Conservation (phyloP, 2,113 vertebrate genomes). For the Lycaon pictus region DNA sequence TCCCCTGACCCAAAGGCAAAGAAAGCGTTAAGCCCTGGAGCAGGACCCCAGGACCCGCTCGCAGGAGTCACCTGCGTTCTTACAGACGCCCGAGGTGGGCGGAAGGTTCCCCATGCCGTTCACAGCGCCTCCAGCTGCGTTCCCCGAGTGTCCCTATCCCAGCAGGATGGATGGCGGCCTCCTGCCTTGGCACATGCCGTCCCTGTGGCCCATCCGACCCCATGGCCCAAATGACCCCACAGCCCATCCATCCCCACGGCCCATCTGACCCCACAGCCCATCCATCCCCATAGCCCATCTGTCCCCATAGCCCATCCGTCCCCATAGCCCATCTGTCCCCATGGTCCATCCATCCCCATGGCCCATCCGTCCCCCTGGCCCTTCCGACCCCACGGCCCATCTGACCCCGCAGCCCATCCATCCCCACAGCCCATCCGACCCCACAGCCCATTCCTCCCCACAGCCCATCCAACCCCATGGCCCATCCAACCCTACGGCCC, state of each 20-base stretch:
- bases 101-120: not conserved
- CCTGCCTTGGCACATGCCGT: not conserved
- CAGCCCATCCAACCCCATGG: no score
- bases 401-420: fast-evolving
- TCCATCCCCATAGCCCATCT: no score
- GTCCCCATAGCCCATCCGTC: no score
- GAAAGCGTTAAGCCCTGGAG: not conserved
- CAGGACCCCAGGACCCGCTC: not conserved
- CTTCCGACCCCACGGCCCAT: no score
- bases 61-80: not conserved
- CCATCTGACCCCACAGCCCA: no score
- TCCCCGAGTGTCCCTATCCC: not conserved
- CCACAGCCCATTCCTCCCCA: fast-evolving
- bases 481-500: no score
- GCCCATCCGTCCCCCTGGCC: no score
- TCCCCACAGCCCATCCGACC: no score
- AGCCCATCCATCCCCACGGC: no score
- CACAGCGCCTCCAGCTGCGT: not conserved
- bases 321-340: no score
- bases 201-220: no score
- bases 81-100: not conserved
- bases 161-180: not conserved
- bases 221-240: no score
- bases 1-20: not conserved
- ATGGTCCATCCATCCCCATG: fast-evolving